Evolutionary conservation across 2,113 vertebrate species (phyloP).

Genomic region (Pleuronectes platessa): DNA sequence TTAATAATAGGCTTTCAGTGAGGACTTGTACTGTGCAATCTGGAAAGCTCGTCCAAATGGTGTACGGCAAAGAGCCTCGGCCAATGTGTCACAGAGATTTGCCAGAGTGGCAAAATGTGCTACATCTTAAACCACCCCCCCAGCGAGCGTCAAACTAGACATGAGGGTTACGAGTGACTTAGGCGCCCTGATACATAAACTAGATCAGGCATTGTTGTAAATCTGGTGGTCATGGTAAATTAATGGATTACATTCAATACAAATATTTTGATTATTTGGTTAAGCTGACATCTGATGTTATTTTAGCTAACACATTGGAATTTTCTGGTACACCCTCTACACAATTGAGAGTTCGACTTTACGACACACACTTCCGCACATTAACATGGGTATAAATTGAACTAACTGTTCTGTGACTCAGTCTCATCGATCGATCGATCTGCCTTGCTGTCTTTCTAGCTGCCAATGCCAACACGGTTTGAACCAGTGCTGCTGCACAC

Average conservation of each 20-base stretch:
- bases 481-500: too few relatives aligned
- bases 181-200: too few relatives aligned
- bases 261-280: neutral
- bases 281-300: neutral
- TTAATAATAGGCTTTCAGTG: constrained; percentile 75
- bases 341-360: too few relatives aligned
- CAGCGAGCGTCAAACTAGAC: constrained; percentile 37
- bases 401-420: too few relatives aligned
- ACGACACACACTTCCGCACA: too few relatives aligned
- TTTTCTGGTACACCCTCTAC: too few relatives aligned
- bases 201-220: neutral
- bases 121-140: constrained; percentile 34
- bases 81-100: constrained; percentile 36
- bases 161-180: neutral
- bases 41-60: constrained; percentile 45
- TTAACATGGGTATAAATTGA: too few relatives aligned
- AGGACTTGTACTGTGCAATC: constrained; percentile 49
- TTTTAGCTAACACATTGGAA: too few relatives aligned
- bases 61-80: constrained; percentile 62
- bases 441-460: too few relatives aligned
- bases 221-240: too few relatives aligned
- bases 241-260: neutral
- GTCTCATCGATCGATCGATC: too few relatives aligned
- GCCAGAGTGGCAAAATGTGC: constrained; percentile 56
- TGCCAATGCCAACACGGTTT: too few relatives aligned